A percentile compares a stretch with the other conserved stretches of the same genome.
These are phyloP conservation scores for Baccha elongata DNA, from an alignment of 2,888 invertebrate genomes.

Conservation along the genomic window DNA sequence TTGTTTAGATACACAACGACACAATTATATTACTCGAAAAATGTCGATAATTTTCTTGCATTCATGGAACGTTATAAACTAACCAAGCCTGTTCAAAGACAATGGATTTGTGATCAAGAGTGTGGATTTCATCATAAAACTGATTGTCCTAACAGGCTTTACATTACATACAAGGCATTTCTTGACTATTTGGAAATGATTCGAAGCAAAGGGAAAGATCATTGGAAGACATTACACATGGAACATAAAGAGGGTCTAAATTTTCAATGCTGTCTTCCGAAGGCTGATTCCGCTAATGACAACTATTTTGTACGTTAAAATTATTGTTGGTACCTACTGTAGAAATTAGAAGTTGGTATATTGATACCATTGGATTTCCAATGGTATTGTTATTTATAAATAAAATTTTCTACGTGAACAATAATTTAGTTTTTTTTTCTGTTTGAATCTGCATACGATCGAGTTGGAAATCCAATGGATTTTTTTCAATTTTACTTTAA, in stretches of 20 bases:
- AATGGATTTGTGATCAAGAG: slow-evolving; percentile 87
- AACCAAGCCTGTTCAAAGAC: slow-evolving; percentile 88
- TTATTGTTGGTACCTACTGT: not conserved
- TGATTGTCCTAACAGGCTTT: slow-evolving; percentile 77
- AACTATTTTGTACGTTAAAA: slow-evolving; percentile 53
- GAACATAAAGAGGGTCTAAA: slow-evolving; percentile 63
- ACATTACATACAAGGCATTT: slow-evolving; percentile 78
- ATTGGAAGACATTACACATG: slow-evolving; percentile 77
- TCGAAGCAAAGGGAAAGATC: slow-evolving; percentile 76
- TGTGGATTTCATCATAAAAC: slow-evolving; percentile 78
- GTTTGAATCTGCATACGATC: not conserved
- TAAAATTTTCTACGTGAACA: slow-evolving; percentile 18
- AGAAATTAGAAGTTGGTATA: not conserved
- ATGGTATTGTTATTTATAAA: slow-evolving; percentile 40
- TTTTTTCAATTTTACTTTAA: too few relatives aligned
- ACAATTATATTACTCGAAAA: slow-evolving; percentile 89
- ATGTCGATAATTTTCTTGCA: slow-evolving; percentile 88
- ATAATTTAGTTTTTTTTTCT: not conserved
- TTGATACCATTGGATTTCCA: slow-evolving; percentile 52
- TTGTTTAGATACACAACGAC: slow-evolving; percentile 88
- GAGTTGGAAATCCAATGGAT: slow-evolving; percentile 48
- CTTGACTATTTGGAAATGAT: slow-evolving; percentile 78
- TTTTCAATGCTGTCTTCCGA: slow-evolving; percentile 56
- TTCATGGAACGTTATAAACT: slow-evolving; percentile 88
- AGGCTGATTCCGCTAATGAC: not conserved